phyloP scores from a whole-genome alignment of 2,888 invertebrate species.

The Tetanocera ferruginea region DNA sequence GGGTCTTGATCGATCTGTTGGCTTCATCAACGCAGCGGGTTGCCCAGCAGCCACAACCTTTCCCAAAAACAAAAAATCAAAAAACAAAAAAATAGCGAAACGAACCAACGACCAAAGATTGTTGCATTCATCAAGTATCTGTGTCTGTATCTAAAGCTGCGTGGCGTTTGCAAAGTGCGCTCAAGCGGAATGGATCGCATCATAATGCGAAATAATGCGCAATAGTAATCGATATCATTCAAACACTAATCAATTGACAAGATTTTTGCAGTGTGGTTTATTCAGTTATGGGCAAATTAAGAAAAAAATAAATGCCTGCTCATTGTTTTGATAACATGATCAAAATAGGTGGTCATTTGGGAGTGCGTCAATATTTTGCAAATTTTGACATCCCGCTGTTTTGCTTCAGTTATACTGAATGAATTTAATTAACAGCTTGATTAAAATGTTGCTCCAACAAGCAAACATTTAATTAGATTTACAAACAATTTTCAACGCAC shows the following conservation, averaged over 20 bases:
- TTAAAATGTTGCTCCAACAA: no score
- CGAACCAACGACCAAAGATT: not conserved
- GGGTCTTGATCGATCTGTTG: slow-evolving; percentile 4
- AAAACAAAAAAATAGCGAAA: not conserved
- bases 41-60: not conserved
- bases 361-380: no score
- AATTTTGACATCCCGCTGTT: no score
- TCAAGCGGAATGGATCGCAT: slow-evolving; percentile 6
- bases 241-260: slow-evolving; percentile 6
- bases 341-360: no score
- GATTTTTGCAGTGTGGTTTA: no score
- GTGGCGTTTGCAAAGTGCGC: not conserved
- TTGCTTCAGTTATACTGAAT: no score
- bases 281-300: no score
- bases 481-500: no score
- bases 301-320: no score
- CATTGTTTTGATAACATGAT: no score
- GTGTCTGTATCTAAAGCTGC: not conserved
- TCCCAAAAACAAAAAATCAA: not conserved
- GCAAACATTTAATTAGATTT: no score
- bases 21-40: slow-evolving; percentile 20
- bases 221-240: not conserved
- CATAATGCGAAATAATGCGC: not conserved
- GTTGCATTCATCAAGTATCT: not conserved
- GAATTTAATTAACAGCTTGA: no score